Percentiles rank a stretch among this genome's conserved stretches.
Evolutionary conservation across 2,113 vertebrate species (phyloP).

Genomic region (Pollimyrus isidori): DNA sequence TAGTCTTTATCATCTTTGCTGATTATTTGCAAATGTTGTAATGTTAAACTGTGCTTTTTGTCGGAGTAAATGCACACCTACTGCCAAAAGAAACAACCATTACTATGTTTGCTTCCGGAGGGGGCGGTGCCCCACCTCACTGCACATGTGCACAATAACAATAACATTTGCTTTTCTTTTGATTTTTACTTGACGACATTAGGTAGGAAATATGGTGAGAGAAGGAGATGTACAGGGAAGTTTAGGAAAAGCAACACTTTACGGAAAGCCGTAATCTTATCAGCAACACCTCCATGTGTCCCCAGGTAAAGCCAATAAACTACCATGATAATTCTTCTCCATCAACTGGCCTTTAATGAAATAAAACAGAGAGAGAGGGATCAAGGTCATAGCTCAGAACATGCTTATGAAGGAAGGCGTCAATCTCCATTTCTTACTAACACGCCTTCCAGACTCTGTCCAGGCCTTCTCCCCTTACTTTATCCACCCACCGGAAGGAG

Average conservation of each 20-base stretch:
- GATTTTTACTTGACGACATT: not conserved
- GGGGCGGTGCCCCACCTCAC: too few species aligned
- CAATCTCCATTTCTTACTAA: constrained; percentile 76
- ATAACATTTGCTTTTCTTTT: not conserved
- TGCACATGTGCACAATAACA: not conserved
- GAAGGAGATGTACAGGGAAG: not conserved
- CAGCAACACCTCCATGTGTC: constrained; percentile 19
- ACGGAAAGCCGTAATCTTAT: not conserved
- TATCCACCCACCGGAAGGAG: constrained; percentile 67
- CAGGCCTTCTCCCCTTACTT: constrained; percentile 60
- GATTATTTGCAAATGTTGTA: not conserved
- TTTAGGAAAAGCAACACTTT: constrained; percentile 61
- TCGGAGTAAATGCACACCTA: not conserved
- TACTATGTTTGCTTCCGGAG: not conserved
- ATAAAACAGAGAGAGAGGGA: constrained; percentile 68
- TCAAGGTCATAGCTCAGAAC: constrained; percentile 89
- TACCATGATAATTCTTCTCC: not conserved
- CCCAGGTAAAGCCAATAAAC: not conserved
- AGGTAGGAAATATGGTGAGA: not conserved
- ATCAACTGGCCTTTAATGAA: constrained; percentile 66
- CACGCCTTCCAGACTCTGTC: constrained; percentile 56
- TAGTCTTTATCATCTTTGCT: not conserved
- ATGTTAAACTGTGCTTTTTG: not conserved
- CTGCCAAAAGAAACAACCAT: not conserved
- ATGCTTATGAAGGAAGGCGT: constrained; percentile 75